Evolutionary conservation across 2,113 vertebrate species (phyloP).

Genomic region (Nansenia antarctica): DNA sequence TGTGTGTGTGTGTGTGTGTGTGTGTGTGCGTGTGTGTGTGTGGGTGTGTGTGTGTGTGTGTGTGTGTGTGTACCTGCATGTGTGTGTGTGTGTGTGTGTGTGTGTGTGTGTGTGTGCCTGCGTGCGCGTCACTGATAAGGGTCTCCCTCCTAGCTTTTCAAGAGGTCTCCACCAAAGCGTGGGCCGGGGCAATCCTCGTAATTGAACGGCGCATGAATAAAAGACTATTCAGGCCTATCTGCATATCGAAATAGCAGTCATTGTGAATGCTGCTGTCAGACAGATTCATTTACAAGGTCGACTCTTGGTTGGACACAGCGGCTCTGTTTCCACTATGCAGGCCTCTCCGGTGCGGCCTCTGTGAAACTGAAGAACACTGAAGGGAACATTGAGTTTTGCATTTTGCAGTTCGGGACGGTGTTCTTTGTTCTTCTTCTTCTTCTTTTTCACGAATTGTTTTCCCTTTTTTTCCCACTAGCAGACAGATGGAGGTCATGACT

Average conservation of each 20-base stretch:
- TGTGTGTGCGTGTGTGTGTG: conserved; percentile 17
- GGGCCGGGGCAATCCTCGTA: not conserved
- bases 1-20: conserved; percentile 11
- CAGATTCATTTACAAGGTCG: conserved; percentile 11
- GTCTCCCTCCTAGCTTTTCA: not conserved
- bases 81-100: not conserved
- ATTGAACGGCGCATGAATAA: conserved; percentile 19
- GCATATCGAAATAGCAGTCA: conserved; percentile 13
- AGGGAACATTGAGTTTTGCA: not conserved
- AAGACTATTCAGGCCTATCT: conserved; percentile 15
- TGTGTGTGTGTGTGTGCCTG: not conserved
- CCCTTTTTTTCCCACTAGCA: conserved; percentile 5
- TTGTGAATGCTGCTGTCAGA: conserved; percentile 2
- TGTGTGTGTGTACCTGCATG: not conserved
- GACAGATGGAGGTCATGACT: conserved; percentile 11
- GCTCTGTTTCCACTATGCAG: not conserved
- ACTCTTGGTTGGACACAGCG: not conserved
- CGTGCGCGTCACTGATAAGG: not conserved
- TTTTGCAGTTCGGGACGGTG: not conserved
- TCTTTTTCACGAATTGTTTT: not conserved
- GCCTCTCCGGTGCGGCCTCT: not conserved
- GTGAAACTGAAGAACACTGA: not conserved
- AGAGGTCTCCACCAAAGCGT: not conserved
- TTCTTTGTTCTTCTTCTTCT: too few relatives aligned
- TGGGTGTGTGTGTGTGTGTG: not conserved